Evolutionary conservation across 2,113 vertebrate species (phyloP).

Genomic region (Nettapus auritus): DNA sequence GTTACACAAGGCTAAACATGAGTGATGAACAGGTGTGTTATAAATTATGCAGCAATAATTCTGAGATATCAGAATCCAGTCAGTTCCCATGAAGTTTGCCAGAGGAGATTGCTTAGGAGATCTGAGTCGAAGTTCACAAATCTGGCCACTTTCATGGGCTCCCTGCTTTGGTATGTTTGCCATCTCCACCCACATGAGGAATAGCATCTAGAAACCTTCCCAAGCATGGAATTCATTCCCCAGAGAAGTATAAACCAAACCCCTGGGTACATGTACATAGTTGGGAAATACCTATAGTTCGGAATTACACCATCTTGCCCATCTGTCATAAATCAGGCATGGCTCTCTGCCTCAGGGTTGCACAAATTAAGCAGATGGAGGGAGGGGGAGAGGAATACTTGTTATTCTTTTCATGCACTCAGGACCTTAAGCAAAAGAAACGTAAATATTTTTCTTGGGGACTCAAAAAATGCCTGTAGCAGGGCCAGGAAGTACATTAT

Average conservation of each 20-base stretch:
- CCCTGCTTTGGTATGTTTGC: background rate
- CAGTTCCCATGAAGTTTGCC: background rate
- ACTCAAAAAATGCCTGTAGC: rapidly evolving
- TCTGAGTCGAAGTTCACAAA: background rate
- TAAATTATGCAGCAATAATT: background rate
- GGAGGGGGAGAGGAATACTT: background rate
- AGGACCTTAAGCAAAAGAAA: background rate
- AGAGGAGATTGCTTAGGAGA: background rate
- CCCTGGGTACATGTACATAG: background rate
- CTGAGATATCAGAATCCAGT: background rate
- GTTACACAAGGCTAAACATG: background rate
- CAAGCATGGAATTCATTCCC: background rate
- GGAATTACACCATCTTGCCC: background rate
- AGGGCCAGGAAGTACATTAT: background rate
- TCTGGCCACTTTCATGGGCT: background rate
- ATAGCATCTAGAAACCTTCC: background rate
- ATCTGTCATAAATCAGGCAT: background rate
- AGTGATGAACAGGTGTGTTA: background rate
- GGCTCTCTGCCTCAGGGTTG: background rate
- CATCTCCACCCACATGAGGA: rapidly evolving
- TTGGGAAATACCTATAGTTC: background rate
- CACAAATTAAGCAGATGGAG: background rate
- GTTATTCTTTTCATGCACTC: background rate
- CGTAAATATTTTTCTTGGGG: background rate
- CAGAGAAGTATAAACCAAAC: background rate